Percentiles rank a stretch among this genome's conserved stretches.
These are phyloP conservation scores for Agrochola circellaris DNA, from an alignment of 2,888 invertebrate genomes.

Conservation along the genomic window DNA sequence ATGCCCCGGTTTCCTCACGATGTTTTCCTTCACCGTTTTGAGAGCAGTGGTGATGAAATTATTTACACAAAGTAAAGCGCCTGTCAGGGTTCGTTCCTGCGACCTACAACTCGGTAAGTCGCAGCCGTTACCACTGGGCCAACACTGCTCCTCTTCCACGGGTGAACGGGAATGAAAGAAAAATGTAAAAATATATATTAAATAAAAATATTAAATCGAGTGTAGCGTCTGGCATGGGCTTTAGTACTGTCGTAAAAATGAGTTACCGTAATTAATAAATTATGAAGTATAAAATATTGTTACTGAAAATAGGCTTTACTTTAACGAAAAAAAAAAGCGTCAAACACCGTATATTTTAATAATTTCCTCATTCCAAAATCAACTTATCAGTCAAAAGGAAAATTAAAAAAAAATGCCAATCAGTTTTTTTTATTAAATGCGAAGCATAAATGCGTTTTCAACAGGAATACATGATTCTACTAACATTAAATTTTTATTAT, in stretches of 20 bases:
- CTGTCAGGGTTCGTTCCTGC: too few species aligned
- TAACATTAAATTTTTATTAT: slow-evolving; percentile 4
- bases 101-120: too few species aligned
- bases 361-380: not conserved
- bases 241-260: not conserved
- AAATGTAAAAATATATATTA: too few species aligned
- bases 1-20: too few species aligned
- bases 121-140: too few species aligned
- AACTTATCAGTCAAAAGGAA: not conserved
- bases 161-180: too few species aligned
- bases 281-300: not conserved
- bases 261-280: not conserved
- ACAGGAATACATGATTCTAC: slow-evolving; percentile 35
- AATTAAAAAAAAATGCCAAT: not conserved
- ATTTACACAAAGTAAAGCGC: too few species aligned
- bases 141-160: too few species aligned
- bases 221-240: not conserved
- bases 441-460: slow-evolving; percentile 41
- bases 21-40: too few species aligned
- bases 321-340: not conserved
- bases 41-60: too few species aligned
- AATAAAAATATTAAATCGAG: too few species aligned
- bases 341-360: not conserved
- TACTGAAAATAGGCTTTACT: not conserved
- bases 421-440: slow-evolving; percentile 31